phyloP scores from a whole-genome alignment of 2,888 invertebrate species.

The Choristoneura rosaceana region DNA sequence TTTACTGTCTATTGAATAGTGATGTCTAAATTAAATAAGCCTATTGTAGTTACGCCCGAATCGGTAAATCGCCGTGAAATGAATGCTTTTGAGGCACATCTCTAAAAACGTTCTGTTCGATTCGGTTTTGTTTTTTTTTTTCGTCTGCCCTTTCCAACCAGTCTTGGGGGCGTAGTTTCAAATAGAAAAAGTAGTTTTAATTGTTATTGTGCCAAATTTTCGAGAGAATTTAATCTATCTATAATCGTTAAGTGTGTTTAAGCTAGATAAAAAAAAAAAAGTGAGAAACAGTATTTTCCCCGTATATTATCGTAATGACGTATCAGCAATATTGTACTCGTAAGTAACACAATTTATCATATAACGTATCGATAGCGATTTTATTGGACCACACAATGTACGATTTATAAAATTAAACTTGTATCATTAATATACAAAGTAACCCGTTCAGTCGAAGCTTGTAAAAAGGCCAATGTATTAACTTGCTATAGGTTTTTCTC shows the following conservation, averaged over 20 bases:
- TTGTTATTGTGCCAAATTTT: slow-evolving; percentile 71
- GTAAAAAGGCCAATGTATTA: slow-evolving; percentile 18
- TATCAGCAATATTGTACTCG: slow-evolving; percentile 56
- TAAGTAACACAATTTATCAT: slow-evolving; percentile 54
- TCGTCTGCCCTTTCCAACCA: slow-evolving; percentile 22
- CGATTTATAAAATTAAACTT: slow-evolving; percentile 30
- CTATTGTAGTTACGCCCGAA: no score
- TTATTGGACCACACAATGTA: slow-evolving; percentile 59
- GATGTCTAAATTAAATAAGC: no score
- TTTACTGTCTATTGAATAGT: no score
- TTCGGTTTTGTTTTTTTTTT: slow-evolving; percentile 28
- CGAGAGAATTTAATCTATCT: slow-evolving; percentile 77
- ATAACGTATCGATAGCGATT: slow-evolving; percentile 49
- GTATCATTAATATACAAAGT: slow-evolving; percentile 39
- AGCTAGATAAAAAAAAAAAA: slow-evolving; percentile 43
- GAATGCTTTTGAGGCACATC: no score
- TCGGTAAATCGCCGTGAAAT: no score
- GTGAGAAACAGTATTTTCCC: slow-evolving; percentile 67
- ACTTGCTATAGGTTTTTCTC: background rate
- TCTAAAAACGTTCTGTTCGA: slow-evolving; percentile 22
- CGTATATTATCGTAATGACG: slow-evolving; percentile 57
- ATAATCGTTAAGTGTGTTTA: slow-evolving; percentile 48
- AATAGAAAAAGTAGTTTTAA: slow-evolving; percentile 37
- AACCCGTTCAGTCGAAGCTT: background rate
- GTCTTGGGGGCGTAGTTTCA: slow-evolving; percentile 25